Conservation (phyloP, 2,888 invertebrate species). For the Netelia inedita region DNA sequence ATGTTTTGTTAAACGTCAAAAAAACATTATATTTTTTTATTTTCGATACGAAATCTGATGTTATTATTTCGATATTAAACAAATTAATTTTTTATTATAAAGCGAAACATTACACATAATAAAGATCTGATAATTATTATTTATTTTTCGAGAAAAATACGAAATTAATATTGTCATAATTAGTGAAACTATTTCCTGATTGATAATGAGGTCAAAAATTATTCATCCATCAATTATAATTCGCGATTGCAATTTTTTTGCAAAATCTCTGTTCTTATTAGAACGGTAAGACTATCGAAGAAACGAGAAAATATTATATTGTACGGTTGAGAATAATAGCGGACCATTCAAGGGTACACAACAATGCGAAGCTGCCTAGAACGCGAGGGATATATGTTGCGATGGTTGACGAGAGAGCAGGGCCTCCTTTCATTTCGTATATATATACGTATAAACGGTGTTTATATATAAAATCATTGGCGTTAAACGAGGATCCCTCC, state of each 20-base stretch:
- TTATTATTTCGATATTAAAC: not conserved
- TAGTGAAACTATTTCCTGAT: too few species aligned
- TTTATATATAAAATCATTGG: not conserved
- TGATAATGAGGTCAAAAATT: not conserved
- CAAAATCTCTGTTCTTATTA: not conserved
- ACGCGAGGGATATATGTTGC: not conserved
- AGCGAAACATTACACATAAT: not conserved
- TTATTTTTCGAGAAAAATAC: too few species aligned
- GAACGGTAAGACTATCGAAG: not conserved
- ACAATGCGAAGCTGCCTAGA: conserved; percentile 1
- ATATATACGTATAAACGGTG: not conserved
- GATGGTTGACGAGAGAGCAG: not conserved
- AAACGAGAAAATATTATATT: not conserved
- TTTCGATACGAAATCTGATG: not conserved
- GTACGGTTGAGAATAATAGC: not conserved
- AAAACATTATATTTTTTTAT: too few species aligned
- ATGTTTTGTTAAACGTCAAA: too few species aligned
- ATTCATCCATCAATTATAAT: not conserved
- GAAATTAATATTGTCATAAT: too few species aligned
- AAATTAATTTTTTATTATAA: not conserved
- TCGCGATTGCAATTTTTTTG: not conserved
- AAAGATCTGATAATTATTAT: too few species aligned
- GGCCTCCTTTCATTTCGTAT: not conserved
- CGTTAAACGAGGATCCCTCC: conserved; percentile 35
- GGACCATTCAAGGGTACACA: not conserved